Base-by-base conservation (phyloP, 1,140 invertebrate genomes). In the Hesperophylax magnus region DNA sequence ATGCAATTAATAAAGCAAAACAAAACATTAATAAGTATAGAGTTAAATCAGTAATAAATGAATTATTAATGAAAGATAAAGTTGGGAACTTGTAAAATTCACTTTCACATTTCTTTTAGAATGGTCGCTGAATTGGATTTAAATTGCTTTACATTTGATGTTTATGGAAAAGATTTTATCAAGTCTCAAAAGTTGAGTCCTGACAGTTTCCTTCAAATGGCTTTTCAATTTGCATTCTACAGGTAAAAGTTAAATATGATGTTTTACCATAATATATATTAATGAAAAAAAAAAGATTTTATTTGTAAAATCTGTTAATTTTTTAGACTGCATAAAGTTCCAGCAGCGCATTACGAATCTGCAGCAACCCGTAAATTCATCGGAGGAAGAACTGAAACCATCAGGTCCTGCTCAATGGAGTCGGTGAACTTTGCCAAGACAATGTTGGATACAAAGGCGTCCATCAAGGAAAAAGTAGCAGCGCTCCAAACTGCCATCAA, bases 191-290 rank as follows among this genome's bases (percentile, higher is more conserved):
- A 94, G 85, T 85, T 97, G 22, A 97, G 96, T 87, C 97, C 97
- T 0, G 97, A 98, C 85, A 97, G 96, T 87, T 98, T 94, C 86
- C 93, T 98, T 81, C 98, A 99, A 91, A 95, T 98, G 89, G 97
- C 97, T 0, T 93, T 98, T 86, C 97, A 98, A 87, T 92, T 95
- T 67, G 95, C 97, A 5, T 98, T 95, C 88, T 97, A 93, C 86
- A 94, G 93, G 93, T 93, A 86, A 27, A 27, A 15, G 27, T n/a
- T n/a, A 58, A 5, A n/a, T 18, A 63, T 7, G 3, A 27, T n/a
- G n/a, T n/a, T n/a, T 20, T 15, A 3, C 14, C 34, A 34, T 7
- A 39, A 39, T 58, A 11, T 15, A 60, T 60, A 60, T 22, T 1
- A 1, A 2, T 4, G 3, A 4, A 8, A 31, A 1, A 9, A 39